Evolutionary conservation across 2,113 vertebrate genomes (phyloP).

Genomic region (Neotoma lepida): DNA sequence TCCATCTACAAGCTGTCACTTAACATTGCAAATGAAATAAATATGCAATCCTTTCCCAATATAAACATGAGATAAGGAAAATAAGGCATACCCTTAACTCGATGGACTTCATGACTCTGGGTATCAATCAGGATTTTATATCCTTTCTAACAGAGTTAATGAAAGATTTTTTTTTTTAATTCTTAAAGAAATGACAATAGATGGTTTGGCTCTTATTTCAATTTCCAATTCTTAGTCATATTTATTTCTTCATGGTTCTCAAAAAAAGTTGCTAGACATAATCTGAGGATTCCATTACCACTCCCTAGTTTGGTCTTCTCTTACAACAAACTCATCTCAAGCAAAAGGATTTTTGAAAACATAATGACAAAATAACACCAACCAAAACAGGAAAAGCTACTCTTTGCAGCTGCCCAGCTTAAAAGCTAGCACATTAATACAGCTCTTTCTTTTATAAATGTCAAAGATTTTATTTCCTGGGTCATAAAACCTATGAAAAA

Average conservation of each 20-base stretch:
- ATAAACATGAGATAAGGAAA: background rate
- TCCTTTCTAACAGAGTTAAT: slow-evolving; percentile 32
- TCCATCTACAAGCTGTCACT: slow-evolving; percentile 13
- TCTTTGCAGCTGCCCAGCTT: background rate
- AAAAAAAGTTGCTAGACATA: slow-evolving; percentile 50
- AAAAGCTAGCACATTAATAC: slow-evolving; percentile 20
- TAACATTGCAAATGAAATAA: slow-evolving; percentile 53
- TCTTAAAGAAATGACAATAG: slow-evolving; percentile 32
- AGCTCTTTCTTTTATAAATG: slow-evolving; percentile 9
- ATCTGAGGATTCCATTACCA: slow-evolving; percentile 3
- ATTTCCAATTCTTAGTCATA: background rate
- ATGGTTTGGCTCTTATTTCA: background rate
- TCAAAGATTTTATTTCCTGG: slow-evolving; percentile 48
- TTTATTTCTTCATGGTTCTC: slow-evolving; percentile 35
- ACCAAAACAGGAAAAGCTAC: slow-evolving; percentile 17
- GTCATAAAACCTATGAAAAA: slow-evolving; percentile 53
- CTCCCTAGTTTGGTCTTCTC: background rate
- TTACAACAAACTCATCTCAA: slow-evolving; percentile 1
- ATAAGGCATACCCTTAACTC: background rate
- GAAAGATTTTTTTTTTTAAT: background rate
- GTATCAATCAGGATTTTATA: slow-evolving; percentile 45
- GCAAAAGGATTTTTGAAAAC: slow-evolving; percentile 29
- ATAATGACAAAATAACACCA: slow-evolving; percentile 21
- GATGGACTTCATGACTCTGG: background rate
- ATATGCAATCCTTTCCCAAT: slow-evolving; percentile 55